Conservation (phyloP, 2,888 invertebrate species). For the Tenodera sinensis region DNA sequence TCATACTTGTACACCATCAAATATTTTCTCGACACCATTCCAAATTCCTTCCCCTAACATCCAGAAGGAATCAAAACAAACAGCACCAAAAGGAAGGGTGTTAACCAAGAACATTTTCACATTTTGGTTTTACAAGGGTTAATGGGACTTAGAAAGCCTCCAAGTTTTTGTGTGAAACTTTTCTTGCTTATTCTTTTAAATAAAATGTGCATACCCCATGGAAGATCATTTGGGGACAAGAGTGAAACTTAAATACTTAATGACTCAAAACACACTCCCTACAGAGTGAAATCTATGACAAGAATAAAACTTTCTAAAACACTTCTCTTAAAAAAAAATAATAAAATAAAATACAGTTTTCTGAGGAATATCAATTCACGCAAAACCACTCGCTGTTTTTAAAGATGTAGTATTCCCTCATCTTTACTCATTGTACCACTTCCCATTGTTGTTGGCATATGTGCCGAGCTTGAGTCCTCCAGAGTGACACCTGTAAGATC, state of each 20-base stretch:
- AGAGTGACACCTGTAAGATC: constrained; percentile 74
- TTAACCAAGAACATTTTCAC: not conserved
- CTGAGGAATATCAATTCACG: not conserved
- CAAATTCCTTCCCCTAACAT: not conserved
- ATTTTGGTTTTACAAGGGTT: not conserved
- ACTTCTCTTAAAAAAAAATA: not conserved
- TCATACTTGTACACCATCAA: not conserved
- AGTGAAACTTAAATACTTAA: not conserved
- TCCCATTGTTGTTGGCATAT: not conserved
- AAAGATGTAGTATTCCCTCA: constrained; percentile 21
- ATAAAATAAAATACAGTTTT: not conserved
- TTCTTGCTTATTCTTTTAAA: not conserved
- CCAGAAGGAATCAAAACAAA: not conserved
- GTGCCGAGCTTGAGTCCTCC: constrained; percentile 46
- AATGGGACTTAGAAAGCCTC: not conserved
- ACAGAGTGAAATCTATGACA: not conserved
- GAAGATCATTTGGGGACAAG: not conserved
- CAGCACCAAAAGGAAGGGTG: not conserved
- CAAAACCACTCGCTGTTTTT: not conserved
- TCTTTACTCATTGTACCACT: not conserved
- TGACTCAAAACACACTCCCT: not conserved
- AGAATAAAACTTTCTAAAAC: not conserved
- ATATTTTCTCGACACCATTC: not conserved
- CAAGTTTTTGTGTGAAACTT: not conserved
- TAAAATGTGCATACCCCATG: not conserved